phyloP scores from a whole-genome alignment of 2,113 vertebrate species.

The Parus major region DNA sequence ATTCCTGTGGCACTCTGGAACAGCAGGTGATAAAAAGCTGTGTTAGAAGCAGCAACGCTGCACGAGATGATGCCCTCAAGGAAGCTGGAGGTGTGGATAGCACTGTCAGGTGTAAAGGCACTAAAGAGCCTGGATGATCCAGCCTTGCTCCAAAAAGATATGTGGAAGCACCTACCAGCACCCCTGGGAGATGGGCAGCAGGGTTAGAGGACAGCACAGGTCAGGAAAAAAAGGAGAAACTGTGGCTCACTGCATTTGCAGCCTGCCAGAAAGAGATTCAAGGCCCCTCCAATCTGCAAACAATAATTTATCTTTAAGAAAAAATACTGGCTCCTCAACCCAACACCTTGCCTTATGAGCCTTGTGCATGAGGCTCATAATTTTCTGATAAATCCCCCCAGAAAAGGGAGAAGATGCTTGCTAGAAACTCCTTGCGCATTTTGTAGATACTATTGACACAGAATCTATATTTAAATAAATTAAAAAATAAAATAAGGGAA shows the following conservation, averaged over 20 bases:
- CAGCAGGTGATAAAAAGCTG: not conserved
- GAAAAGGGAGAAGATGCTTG: not conserved
- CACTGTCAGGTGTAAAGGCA: not conserved
- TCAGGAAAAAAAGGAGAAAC: not conserved
- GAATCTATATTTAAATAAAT: not conserved
- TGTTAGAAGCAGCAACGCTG: not conserved
- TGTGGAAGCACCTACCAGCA: not conserved
- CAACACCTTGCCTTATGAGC: not conserved
- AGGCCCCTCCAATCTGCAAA: not conserved
- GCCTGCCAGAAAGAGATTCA: not conserved
- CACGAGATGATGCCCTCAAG: rapidly evolving
- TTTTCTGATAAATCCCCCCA: rapidly evolving
- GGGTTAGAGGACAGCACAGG: not conserved
- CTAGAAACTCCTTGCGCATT: not conserved
- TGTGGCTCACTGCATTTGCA: not conserved
- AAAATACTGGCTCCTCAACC: not conserved
- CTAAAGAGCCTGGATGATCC: not conserved
- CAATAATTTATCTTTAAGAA: not conserved
- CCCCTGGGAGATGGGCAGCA: not conserved
- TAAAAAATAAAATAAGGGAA: not conserved
- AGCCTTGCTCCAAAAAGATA: not conserved
- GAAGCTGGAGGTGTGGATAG: not conserved
- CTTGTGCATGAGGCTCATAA: not conserved
- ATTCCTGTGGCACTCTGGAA: not conserved
- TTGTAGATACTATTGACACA: rapidly evolving